phyloP scores from a whole-genome alignment of 2,797 vertebrate genomes.

The Tokudaia tokunoshimensis region DNA sequence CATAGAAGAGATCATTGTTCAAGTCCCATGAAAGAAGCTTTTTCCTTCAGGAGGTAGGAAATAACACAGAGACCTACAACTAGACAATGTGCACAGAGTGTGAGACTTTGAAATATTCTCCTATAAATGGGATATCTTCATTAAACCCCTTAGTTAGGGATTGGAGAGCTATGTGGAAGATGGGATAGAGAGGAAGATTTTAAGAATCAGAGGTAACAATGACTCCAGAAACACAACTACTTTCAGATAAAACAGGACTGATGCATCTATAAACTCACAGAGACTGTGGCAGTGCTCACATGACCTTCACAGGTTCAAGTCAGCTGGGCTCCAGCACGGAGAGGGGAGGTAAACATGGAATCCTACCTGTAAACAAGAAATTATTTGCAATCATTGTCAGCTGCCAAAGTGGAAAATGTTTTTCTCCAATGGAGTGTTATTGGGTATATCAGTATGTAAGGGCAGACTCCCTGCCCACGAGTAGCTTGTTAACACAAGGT shows the following conservation, averaged over 20 bases:
- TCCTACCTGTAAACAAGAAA: not conserved
- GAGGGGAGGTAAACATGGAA: not conserved
- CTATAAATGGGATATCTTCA: not conserved
- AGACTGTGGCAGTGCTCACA: not conserved
- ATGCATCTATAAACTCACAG: not conserved
- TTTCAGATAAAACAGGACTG: not conserved
- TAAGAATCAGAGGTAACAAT: not conserved
- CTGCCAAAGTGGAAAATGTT: not conserved
- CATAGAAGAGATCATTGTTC: not conserved
- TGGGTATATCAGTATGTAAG: not conserved
- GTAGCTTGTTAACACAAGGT: not conserved
- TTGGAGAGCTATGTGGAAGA: no score
- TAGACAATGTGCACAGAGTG: not conserved
- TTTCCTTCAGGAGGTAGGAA: not conserved
- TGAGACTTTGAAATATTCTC: not conserved
- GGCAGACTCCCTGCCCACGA: not conserved
- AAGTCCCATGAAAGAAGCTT: not conserved
- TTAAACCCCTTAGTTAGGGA: not conserved
- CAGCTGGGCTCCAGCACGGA: not conserved
- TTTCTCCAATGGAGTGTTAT: not conserved
- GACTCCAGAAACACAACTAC: not conserved
- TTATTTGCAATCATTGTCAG: not conserved
- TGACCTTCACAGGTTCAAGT: not conserved
- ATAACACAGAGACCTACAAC: not conserved
- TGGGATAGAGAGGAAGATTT: not conserved